Evolutionary conservation across 2,888 invertebrate species (phyloP).

Genomic region (Nomada goodeniana): DNA sequence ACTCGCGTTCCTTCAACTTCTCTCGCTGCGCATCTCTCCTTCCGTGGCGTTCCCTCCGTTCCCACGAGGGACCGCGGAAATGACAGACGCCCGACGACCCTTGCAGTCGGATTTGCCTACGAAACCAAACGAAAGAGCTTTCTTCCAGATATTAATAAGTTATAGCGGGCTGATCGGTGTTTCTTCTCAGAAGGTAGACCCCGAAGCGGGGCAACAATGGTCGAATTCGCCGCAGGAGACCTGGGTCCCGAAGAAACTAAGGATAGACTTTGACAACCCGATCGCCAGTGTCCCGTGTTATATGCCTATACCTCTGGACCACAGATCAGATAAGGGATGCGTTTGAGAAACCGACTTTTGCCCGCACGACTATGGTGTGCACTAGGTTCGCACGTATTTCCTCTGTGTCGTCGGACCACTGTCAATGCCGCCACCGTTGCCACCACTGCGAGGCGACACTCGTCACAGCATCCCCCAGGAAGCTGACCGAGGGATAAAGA

Average conservation of each 20-base stretch:
- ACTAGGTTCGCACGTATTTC: conserved; percentile 77
- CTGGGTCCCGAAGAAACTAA: conserved; percentile 70
- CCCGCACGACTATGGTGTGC: conserved; percentile 65
- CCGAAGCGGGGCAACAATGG: conserved; percentile 77
- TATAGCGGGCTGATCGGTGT: conserved; percentile 80
- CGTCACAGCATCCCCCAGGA: conserved; percentile 21
- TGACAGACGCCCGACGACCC: conserved; percentile 26
- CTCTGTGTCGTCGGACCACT: conserved; percentile 56
- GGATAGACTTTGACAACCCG: conserved; percentile 84
- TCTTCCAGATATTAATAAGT: conserved; percentile 83
- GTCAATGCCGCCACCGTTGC: background rate
- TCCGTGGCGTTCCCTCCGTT: conserved; percentile 31
- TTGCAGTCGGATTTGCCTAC: conserved; percentile 61
- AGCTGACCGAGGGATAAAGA: background rate
- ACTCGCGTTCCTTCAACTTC: conserved; percentile 40
- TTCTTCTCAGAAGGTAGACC: conserved; percentile 73
- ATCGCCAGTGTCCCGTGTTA: conserved; percentile 73
- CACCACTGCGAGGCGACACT: conserved; percentile 13
- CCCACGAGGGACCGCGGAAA: conserved; percentile 63
- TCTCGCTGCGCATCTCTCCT: conserved; percentile 6
- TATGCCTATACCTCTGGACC: conserved; percentile 65
- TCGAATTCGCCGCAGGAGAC: conserved; percentile 79
- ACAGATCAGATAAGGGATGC: conserved; percentile 79
- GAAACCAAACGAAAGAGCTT: conserved; percentile 50
- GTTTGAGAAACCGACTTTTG: conserved; percentile 78